Evolutionary conservation across 1,140 invertebrate genomes (phyloP).

Genomic region (Sitodiplosis mosellana): DNA sequence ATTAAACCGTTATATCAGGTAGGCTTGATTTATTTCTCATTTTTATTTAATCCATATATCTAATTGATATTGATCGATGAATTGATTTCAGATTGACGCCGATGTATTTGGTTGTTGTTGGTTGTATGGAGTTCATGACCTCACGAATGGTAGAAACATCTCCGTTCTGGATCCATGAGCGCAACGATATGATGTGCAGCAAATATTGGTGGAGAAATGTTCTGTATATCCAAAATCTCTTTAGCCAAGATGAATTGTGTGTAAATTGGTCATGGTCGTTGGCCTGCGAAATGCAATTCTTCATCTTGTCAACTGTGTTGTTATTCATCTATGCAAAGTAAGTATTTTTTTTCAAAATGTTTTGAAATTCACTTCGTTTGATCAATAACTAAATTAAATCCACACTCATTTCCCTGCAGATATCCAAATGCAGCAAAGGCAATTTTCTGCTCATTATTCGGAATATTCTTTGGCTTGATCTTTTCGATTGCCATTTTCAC

Average conservation of each 20-base stretch:
- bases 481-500: constrained; percentile 12
- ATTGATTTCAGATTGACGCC: constrained; percentile 28
- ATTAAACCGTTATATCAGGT: constrained; percentile 21
- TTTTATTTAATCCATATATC: too few relatives aligned
- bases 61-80: too few relatives aligned
- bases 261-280: constrained; percentile 69
- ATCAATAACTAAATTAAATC: not conserved
- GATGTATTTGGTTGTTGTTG: constrained; percentile 31
- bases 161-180: constrained; percentile 28
- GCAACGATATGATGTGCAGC: constrained; percentile 27
- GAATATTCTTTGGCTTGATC: constrained; percentile 14
- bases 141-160: constrained; percentile 28
- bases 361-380: not conserved
- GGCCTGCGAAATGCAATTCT: constrained; percentile 66
- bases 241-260: constrained; percentile 34
- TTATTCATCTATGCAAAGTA: constrained; percentile 34
- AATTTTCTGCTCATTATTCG: constrained; percentile 6
- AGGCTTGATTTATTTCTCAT: not conserved
- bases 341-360: constrained; percentile 16
- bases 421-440: constrained; percentile 10
- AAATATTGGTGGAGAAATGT: constrained; percentile 45
- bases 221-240: constrained; percentile 42
- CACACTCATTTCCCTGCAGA: constrained; percentile 5
- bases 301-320: constrained; percentile 31
- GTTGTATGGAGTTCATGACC: constrained; percentile 28